Evolutionary conservation across 1,140 invertebrate species (phyloP), one percentile per base, ranked within the genome.

Genomic region (Phocides pigmalion): DNA sequence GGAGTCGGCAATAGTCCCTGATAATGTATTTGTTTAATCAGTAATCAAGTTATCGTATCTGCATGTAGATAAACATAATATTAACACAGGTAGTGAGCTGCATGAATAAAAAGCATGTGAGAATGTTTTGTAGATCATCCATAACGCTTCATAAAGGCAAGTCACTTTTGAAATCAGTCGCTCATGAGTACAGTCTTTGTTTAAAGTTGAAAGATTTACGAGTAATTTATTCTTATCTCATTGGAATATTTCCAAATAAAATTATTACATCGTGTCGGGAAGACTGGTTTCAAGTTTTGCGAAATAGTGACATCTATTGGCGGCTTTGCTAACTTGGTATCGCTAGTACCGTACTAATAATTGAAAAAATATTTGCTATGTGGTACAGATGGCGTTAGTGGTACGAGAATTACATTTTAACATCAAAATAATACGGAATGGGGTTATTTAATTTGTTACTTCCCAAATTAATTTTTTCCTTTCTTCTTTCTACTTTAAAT

Each of bases 251-350:
- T 69, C 59, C 63, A 32, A 61, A 49, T 64, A 41, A 54, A 67
- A 65, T 62, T 16, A 19, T 12, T 51, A 54, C 49, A 44, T 42
- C 2, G 15, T 28, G 59, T n/a, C 41, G 25, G 58, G 66, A 74
- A 66, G 70, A 75, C 88, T 87, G 86, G 68, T 84, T 87, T 89
- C 84, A 82, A 80, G 77, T 75, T 63, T 70, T 75, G 41, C 62
- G 65, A 73, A 80, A 68, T 62, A 87, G 86, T 81, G 86, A 84
- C 88, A 89, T 90, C 88, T 90, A 75, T 89, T 85, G 74, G 53
- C 47, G 4, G n/a, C 6, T 22, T 3, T 6, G 20, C n/a, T 47
- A 64, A 47, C 44, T 22, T 25, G 2, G 28, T 39, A 15, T 12
- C 17, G 37, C 6, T 47, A 22, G 15, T 32, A 46, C 54, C 22